These are phyloP conservation scores for Parnassius smintheus DNA, from an alignment of 2,888 invertebrate species.

Conservation along the genomic window DNA sequence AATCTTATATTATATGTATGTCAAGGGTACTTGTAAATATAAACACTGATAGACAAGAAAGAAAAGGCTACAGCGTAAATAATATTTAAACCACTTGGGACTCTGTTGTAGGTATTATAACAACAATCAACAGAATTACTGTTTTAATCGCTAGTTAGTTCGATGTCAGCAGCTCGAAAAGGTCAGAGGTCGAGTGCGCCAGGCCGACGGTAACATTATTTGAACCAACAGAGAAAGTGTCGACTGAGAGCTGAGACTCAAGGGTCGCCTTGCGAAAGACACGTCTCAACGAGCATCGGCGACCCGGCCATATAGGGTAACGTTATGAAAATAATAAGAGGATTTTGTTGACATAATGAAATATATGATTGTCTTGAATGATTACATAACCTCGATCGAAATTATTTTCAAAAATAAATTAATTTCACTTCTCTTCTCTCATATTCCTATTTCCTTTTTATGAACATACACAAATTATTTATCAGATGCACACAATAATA, in stretches of 20 bases:
- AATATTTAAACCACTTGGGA: neutral
- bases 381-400: constrained; percentile 13
- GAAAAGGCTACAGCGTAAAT: neutral
- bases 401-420: neutral
- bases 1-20: neutral
- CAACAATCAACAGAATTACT: constrained; percentile 6
- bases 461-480: too few species aligned
- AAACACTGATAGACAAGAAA: neutral
- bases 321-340: constrained; percentile 41
- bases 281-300: constrained; percentile 37
- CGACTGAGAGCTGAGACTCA: constrained; percentile 48
- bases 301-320: constrained; percentile 47
- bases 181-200: constrained; percentile 32
- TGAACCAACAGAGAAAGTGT: constrained; percentile 64
- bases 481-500: too few species aligned
- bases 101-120: neutral
- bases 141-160: constrained; percentile 21
- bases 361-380: constrained; percentile 22
- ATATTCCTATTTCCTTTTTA: too few species aligned
- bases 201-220: constrained; percentile 53
- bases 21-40: neutral
- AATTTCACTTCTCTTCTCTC: neutral
- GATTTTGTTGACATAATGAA: constrained; percentile 34
- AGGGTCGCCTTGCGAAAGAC: constrained; percentile 70
- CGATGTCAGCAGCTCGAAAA: constrained; percentile 29